Conservation (phyloP, 2,113 vertebrate genomes). For the Otis tarda region DNA sequence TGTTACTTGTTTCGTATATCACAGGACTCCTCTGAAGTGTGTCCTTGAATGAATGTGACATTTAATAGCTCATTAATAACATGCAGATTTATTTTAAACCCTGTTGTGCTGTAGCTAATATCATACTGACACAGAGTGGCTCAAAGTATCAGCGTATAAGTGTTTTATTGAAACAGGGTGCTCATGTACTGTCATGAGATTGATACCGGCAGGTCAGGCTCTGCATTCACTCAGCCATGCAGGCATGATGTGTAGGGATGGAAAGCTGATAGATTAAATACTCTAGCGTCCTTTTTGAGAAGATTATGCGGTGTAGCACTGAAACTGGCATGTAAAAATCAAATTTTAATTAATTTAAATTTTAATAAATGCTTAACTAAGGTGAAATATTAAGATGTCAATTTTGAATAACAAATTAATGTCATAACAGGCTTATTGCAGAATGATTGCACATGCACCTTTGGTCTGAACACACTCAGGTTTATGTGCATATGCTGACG, state of each 20-base stretch:
- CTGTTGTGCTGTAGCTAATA: background rate
- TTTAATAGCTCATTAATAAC: background rate
- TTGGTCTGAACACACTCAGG: too few species aligned
- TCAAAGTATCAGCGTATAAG: background rate
- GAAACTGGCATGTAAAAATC: background rate
- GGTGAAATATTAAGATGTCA: background rate
- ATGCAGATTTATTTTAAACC: background rate
- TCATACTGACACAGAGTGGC: background rate
- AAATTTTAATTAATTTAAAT: background rate
- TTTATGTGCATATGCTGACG: background rate
- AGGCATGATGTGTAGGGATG: background rate
- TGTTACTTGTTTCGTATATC: background rate
- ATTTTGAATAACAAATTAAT: background rate
- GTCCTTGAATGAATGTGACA: background rate
- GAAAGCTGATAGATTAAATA: background rate
- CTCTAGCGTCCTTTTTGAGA: background rate
- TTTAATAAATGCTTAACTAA: background rate
- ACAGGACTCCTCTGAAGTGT: background rate
- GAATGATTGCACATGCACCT: background rate
- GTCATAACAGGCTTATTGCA: background rate
- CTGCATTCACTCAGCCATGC: background rate
- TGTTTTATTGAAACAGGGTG: background rate
- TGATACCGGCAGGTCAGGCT: background rate
- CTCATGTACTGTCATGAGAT: background rate
- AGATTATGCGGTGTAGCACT: background rate